A percentile compares a stretch with the other conserved stretches of the same genome.
Evolutionary conservation across 2,113 vertebrate genomes (phyloP).

Genomic region (Alosa alosa): DNA sequence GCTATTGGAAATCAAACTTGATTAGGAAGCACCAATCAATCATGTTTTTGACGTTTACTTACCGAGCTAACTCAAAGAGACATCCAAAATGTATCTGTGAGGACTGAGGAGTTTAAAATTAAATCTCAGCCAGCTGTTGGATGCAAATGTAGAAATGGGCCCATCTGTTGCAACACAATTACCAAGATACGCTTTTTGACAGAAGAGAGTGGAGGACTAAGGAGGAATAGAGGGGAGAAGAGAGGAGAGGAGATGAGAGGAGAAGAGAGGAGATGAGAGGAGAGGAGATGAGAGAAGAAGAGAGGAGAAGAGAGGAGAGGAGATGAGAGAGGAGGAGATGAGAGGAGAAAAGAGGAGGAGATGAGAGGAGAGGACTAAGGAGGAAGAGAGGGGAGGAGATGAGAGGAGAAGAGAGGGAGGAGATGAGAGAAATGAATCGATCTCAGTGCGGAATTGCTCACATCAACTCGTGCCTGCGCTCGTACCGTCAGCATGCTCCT

Average conservation of each 20-base stretch:
- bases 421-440: conserved; percentile 17
- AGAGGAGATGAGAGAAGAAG: neutral
- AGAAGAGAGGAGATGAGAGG: neutral
- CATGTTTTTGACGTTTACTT: neutral
- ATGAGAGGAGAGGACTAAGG: conserved; percentile 5
- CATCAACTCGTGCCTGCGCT: neutral
- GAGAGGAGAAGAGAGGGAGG: neutral
- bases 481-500: neutral
- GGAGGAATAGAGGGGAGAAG: too few relatives aligned
- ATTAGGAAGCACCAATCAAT: neutral
- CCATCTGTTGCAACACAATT: neutral
- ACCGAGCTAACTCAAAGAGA: neutral
- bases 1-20: neutral
- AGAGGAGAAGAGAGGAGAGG: conserved; percentile 8
- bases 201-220: neutral
- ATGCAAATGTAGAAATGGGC: neutral
- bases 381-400: too few relatives aligned
- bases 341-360: conserved; percentile 21
- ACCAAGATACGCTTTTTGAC: neutral
- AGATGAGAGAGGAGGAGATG: neutral
- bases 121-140: neutral
- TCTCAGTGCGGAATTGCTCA: neutral
- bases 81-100: neutral
- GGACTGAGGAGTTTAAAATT: neutral
- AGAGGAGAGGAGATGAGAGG: conserved; percentile 15